Conservation (phyloP, 2,113 vertebrate genomes). For the Serilophus lunatus region DNA sequence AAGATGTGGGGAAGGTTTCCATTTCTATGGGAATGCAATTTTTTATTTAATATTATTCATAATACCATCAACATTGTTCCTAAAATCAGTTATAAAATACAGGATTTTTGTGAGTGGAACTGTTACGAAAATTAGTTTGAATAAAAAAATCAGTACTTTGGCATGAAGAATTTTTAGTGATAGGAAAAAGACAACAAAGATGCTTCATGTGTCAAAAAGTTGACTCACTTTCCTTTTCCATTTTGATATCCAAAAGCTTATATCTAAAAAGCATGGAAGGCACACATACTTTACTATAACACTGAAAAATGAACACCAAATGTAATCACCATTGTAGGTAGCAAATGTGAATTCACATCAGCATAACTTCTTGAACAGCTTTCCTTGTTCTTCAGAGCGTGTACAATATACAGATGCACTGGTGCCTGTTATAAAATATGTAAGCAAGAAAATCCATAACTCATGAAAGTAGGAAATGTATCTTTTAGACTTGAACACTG, state of each 20-base stretch:
- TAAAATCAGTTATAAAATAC: not conserved
- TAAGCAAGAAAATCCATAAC: not conserved
- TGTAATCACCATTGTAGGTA: not conserved
- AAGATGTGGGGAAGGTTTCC: not conserved
- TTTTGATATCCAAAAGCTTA: not conserved
- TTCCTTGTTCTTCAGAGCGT: not conserved
- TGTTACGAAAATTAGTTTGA: not conserved
- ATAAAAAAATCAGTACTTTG: not conserved
- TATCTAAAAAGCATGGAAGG: not conserved
- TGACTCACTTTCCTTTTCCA: not conserved
- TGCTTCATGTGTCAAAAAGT: rapidly evolving
- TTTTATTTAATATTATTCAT: not conserved
- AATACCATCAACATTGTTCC: not conserved
- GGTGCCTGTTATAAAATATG: not conserved
- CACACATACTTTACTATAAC: not conserved
- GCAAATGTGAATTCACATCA: not conserved
- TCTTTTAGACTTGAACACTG: not conserved
- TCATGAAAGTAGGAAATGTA: not conserved
- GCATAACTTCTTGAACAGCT: not conserved
- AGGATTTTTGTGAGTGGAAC: not conserved
- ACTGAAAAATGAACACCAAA: not conserved
- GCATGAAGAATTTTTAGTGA: not conserved
- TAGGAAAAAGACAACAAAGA: not conserved
- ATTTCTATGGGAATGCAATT: not conserved
- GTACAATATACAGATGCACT: not conserved